Evolutionary conservation across 1,140 invertebrate species (phyloP), one percentile per base, ranked within the genome.

Genomic region (Cyrtorhinus lividipennis): DNA sequence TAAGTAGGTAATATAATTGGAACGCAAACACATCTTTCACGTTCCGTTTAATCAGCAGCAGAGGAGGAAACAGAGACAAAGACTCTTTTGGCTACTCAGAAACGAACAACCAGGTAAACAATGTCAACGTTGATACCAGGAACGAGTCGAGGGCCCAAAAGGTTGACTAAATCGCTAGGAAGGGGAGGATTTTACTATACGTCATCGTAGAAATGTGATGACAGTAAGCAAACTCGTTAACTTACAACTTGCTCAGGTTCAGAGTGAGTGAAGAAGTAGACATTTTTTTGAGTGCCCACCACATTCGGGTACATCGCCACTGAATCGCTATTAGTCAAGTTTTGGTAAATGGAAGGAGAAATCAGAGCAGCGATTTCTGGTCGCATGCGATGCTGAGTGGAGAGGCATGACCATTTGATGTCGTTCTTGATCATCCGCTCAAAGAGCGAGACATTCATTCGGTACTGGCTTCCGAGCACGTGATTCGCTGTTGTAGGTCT

Each of bases 381-480:
- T 2, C 83, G 73, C 84, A 86, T 86, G 56, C 84, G 75, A 69
- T 85, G 82, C 69, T 86, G 84, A 3, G 79, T 75, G 48, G 71
- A 67, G 1, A 85, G 73, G 1, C 74, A 71, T 2, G 75, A 70
- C 64, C 74, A 79, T 53, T 79, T 74, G 2, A 83, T 72, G 0
- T 76, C 73, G 68, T 82, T 82, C 13, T 71, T 74, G 18, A 87
- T 77, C 74, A 87, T 79, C 30, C 86, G 77, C 71, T 88, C 85
- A 71, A 88, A 88, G 25, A 90, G 72, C 1, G 86, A 88, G 30
- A 87, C 77, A 59, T 87, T 82, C 22, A 86, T 71, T 22, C 20
- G 10, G 67, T 76, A 82, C 56, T 81, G 68, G 63, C 72, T 78
- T 25, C 79, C 80, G 48, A 87, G 70, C 44, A 73, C 69, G 69